A percentile compares a stretch with the other conserved stretches of the same genome.
These are phyloP conservation scores for Argentina silus DNA, from an alignment of 2,797 vertebrate genomes.

Conservation along the genomic window DNA sequence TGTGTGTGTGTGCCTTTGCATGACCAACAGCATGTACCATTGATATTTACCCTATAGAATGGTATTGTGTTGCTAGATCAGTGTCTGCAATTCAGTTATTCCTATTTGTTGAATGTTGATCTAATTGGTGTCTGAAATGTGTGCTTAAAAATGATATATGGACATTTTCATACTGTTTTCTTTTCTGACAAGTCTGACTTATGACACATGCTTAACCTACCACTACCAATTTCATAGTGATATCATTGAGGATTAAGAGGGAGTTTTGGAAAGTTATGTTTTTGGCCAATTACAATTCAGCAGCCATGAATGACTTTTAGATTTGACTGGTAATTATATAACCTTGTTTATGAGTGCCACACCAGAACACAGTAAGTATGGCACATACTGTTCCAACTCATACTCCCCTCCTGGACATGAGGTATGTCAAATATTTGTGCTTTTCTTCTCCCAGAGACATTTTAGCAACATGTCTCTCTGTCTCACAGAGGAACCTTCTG, in stretches of 20 bases:
- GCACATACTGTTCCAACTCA: not conserved
- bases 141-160: not conserved
- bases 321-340: conserved; percentile 7
- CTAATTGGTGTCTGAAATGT: not conserved
- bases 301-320: not conserved
- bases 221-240: not conserved
- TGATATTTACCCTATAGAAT: conserved; percentile 20
- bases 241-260: not conserved
- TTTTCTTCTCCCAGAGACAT: not conserved
- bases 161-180: not conserved
- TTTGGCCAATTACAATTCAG: conserved; percentile 31
- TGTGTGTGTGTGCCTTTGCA: conserved; percentile 33
- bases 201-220: not conserved
- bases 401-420: not conserved
- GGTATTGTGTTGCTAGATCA: conserved; percentile 8
- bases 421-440: not conserved
- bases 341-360: not conserved
- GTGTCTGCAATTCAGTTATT: not conserved
- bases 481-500: not conserved
- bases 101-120: not conserved
- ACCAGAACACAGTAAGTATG: conserved; percentile 29
- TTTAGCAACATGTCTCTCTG: not conserved
- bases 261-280: not conserved
- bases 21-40: conserved; percentile 28
- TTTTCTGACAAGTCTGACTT: not conserved